phyloP scores from a whole-genome alignment of 2,888 invertebrate genomes.

The Cremastinae sp. region DNA sequence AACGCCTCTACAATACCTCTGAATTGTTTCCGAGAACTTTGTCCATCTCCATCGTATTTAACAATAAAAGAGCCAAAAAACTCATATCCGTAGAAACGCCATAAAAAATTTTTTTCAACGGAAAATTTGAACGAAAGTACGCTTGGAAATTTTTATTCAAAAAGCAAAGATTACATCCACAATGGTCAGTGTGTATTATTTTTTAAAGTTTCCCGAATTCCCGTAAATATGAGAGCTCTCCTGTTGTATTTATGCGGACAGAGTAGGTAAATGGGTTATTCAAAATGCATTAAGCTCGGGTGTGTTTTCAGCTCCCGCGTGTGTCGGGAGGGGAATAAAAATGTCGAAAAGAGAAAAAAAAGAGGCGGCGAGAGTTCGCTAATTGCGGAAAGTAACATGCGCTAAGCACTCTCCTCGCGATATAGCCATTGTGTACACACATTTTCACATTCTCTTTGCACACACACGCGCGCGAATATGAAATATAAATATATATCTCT shows the following conservation, averaged over 20 bases:
- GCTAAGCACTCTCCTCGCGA: slow-evolving; percentile 22
- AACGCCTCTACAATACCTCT: too few species aligned
- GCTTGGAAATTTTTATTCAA: too few species aligned
- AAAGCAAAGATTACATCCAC: not conserved
- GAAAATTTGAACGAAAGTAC: too few species aligned
- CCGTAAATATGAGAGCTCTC: not conserved
- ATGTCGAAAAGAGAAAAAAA: slow-evolving; percentile 3
- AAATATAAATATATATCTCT: not conserved
- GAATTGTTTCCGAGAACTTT: too few species aligned
- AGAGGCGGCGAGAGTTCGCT: slow-evolving; percentile 15
- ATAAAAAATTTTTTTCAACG: too few species aligned
- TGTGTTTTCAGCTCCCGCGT: slow-evolving; percentile 20
- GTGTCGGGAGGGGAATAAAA: slow-evolving; percentile 6
- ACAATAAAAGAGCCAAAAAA: too few species aligned
- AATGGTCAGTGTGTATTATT: not conserved
- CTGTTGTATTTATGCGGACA: not conserved
- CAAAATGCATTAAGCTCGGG: slow-evolving; percentile 33
- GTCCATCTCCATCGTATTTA: too few species aligned
- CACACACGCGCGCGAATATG: too few species aligned
- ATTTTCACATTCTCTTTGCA: not conserved
- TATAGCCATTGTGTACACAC: slow-evolving; percentile 16
- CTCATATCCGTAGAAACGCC: too few species aligned
- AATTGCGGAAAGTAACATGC: slow-evolving; percentile 39
- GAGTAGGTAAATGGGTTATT: slow-evolving; percentile 30
- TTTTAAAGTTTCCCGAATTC: not conserved